Evolutionary conservation across 1,140 invertebrate genomes (phyloP).

Genomic region (Apis mellifera): DNA sequence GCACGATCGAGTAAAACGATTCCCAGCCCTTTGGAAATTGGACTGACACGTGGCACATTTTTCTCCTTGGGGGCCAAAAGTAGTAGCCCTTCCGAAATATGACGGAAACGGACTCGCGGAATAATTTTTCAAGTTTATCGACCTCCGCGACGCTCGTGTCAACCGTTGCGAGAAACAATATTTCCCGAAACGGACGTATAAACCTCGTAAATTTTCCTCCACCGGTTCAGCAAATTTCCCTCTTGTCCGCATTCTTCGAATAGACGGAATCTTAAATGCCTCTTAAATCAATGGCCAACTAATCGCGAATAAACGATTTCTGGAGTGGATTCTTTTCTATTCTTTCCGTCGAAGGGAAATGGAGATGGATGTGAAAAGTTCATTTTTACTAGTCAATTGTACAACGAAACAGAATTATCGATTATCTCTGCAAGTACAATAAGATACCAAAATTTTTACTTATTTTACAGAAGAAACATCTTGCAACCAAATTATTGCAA

Average conservation of each 20-base stretch:
- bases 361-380: not conserved
- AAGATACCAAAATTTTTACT: no score
- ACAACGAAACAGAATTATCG: no score
- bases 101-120: slow-evolving; percentile 12
- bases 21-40: not conserved
- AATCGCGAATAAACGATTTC: not conserved
- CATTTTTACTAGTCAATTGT: no score
- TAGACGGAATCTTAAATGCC: not conserved
- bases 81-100: not conserved
- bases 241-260: not conserved
- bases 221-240: not conserved
- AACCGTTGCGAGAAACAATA: slow-evolving; percentile 48
- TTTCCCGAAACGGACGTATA: slow-evolving; percentile 35
- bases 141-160: not conserved
- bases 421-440: no score
- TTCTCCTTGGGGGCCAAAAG: not conserved
- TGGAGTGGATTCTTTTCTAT: not conserved
- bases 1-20: slow-evolving; percentile 27
- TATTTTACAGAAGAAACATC: no score
- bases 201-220: slow-evolving; percentile 45
- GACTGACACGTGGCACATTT: not conserved
- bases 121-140: slow-evolving; percentile 47
- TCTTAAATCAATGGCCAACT: not conserved
- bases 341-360: not conserved
- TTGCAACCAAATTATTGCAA: no score